phyloP scores from a whole-genome alignment of 2,888 invertebrate genomes.

The Plusia festucae region DNA sequence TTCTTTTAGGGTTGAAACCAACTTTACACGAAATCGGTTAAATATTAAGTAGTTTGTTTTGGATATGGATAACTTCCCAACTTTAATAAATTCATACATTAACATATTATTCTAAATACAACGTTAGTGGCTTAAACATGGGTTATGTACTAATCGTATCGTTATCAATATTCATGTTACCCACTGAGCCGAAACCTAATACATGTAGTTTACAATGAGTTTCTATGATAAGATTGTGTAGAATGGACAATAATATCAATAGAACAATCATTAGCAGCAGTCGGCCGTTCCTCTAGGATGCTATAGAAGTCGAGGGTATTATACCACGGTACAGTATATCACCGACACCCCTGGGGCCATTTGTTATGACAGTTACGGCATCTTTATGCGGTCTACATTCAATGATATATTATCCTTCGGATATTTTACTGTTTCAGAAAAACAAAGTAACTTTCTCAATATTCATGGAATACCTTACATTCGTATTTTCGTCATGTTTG shows the following conservation, averaged over 20 bases:
- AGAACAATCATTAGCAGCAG: not conserved
- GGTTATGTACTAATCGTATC: not conserved
- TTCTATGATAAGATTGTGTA: not conserved
- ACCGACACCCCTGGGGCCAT: slow-evolving; percentile 35
- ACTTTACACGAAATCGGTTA: no score
- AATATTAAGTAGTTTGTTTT: no score
- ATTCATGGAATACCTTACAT: not conserved
- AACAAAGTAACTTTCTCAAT: not conserved
- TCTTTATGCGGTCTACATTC: slow-evolving; percentile 48
- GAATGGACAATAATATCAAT: slow-evolving; percentile 1
- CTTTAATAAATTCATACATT: no score
- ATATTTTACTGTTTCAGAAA: slow-evolving; percentile 21
- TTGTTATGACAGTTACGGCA: slow-evolving; percentile 40
- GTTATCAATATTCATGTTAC: slow-evolving; percentile 3
- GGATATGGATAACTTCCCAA: no score
- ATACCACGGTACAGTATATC: slow-evolving; percentile 40
- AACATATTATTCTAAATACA: not conserved
- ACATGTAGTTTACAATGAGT: not conserved
- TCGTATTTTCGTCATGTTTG: no score
- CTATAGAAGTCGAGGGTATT: slow-evolving; percentile 26
- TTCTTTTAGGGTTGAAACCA: no score
- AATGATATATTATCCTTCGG: slow-evolving; percentile 23
- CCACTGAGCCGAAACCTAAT: not conserved
- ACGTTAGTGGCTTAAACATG: not conserved
- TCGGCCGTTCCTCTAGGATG: slow-evolving; percentile 11